A percentile compares a stretch with the other conserved stretches of the same genome.
Conservation (phyloP, 2,113 vertebrate genomes). For the Daboia siamensis region DNA sequence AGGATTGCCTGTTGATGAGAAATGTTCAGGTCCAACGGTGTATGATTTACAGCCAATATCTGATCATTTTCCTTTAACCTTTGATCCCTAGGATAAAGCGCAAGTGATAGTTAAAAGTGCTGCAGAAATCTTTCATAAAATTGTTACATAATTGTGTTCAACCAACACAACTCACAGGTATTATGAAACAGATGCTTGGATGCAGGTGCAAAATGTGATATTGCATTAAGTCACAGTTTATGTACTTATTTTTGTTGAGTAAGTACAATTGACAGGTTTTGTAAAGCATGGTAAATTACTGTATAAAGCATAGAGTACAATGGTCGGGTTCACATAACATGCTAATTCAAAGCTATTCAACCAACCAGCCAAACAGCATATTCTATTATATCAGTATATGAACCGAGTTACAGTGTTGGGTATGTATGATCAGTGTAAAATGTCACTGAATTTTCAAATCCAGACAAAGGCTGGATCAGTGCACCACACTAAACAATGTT, state of each 20-base stretch:
- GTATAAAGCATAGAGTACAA: not conserved
- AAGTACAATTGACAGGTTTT: not conserved
- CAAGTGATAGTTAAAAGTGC: conserved; percentile 42
- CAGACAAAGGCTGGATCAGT: not conserved
- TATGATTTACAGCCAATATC: conserved; percentile 89
- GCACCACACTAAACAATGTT: not conserved
- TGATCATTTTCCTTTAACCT: conserved; percentile 89
- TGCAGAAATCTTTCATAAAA: not conserved
- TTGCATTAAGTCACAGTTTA: not conserved
- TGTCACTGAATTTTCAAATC: not conserved
- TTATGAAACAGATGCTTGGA: not conserved
- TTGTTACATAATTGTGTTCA: not conserved
- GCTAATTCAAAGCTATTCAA: not conserved
- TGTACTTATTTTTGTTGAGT: not conserved
- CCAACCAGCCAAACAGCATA: not conserved
- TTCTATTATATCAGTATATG: not conserved
- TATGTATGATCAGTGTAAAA: not conserved
- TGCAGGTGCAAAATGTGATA: not conserved
- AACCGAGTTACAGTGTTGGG: not conserved
- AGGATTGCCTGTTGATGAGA: conserved; percentile 87
- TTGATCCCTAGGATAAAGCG: conserved; percentile 80
- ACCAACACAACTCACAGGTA: not conserved
- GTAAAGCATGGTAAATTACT: not conserved
- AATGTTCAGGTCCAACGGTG: conserved; percentile 82
- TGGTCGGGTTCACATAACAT: not conserved